These are phyloP conservation scores for Oligia fasciuncula DNA, from an alignment of 2,888 invertebrate species.

Conservation along the genomic window DNA sequence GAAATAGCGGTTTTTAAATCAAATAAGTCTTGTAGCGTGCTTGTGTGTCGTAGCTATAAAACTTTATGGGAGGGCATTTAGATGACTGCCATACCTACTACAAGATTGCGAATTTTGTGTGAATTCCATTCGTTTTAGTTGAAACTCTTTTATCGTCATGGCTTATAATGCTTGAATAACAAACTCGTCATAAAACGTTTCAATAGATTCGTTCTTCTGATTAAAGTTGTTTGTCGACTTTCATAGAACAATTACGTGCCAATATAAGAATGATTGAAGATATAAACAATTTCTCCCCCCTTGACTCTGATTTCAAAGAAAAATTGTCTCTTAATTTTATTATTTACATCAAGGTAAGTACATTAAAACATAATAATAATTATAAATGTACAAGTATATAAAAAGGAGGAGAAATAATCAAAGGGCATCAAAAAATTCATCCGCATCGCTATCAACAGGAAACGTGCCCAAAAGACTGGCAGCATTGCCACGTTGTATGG, in stretches of 20 bases:
- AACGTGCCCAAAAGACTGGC: too few relatives aligned
- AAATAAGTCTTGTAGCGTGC: slow-evolving; percentile 55
- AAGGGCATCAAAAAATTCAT: too few relatives aligned
- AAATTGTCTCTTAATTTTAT: slow-evolving; percentile 47
- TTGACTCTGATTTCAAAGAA: slow-evolving; percentile 26
- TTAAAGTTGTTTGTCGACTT: slow-evolving; percentile 5
- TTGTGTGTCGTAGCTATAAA: slow-evolving; percentile 52
- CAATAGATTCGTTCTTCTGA: slow-evolving; percentile 13
- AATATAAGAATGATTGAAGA: neutral
- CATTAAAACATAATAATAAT: too few relatives aligned
- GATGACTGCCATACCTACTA: slow-evolving; percentile 34
- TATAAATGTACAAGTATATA: too few relatives aligned
- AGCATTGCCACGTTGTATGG: too few relatives aligned
- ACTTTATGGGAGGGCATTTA: slow-evolving; percentile 54
- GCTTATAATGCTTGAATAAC: slow-evolving; percentile 7
- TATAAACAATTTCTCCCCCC: neutral
- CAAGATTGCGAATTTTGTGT: slow-evolving; percentile 42
- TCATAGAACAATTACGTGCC: neutral
- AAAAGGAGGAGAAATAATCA: too few relatives aligned
- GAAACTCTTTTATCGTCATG: slow-evolving; percentile 9
- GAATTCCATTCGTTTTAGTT: slow-evolving; percentile 49
- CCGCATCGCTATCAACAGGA: too few relatives aligned
- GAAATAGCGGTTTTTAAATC: slow-evolving; percentile 34
- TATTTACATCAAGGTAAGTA: too few relatives aligned
- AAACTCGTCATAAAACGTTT: slow-evolving; percentile 15